Percentiles rank a stretch among this genome's conserved stretches.
These are phyloP conservation scores for Neodon shergylaensis DNA, from an alignment of 2,113 vertebrate species.

Conservation along the genomic window DNA sequence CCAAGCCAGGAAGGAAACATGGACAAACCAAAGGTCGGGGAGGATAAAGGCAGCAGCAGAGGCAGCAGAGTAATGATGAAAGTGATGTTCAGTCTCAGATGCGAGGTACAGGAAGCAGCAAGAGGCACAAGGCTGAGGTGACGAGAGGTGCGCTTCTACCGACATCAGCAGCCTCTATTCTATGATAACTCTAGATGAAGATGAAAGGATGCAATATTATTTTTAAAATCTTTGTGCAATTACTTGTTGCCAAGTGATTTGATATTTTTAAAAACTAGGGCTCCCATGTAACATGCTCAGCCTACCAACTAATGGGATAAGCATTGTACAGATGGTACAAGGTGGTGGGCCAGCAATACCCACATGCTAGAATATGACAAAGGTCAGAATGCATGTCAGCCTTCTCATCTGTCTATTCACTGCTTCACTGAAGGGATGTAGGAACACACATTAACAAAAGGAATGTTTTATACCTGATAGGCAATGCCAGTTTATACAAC, in stretches of 20 bases:
- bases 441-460: neutral
- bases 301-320: neutral
- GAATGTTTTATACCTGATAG: neutral
- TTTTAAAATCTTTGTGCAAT: neutral
- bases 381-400: neutral
- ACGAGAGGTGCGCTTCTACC: rapidly evolving
- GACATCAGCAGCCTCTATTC: neutral
- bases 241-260: neutral
- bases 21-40: neutral
- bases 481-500: neutral
- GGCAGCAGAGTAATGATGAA: neutral
- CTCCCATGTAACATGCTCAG: neutral
- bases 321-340: neutral
- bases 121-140: neutral
- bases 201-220: neutral
- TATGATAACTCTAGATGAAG: no score
- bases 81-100: neutral
- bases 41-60: neutral
- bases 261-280: neutral
- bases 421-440: neutral
- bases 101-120: neutral
- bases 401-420: neutral
- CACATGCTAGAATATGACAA: neutral
- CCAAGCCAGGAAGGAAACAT: neutral
- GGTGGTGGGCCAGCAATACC: neutral